Evolutionary conservation across 2,888 invertebrate species (phyloP), one percentile per base, ranked within the genome.

Genomic region (Ptilodon capucinus): DNA sequence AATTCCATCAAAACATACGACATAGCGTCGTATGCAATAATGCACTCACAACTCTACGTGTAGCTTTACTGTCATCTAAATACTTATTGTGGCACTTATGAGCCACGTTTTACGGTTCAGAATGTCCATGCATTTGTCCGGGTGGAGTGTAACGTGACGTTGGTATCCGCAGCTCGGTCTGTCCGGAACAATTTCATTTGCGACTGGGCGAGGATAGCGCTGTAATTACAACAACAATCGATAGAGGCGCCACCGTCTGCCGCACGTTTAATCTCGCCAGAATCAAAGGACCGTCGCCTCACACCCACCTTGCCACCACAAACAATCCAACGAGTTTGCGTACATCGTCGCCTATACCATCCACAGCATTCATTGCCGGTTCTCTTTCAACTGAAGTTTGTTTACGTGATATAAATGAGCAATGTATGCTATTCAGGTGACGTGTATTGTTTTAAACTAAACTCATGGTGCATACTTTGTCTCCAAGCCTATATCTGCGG

Each of bases 201-300:
- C 88, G 86, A 89, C 86, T 89, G 91, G 83, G 86, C 87, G 90
- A 90, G 86, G 80, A 91, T 86, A 88, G 87, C 87, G 88, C 82
- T 84, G 87, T 91, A 91, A 91, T 91, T 91, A 90, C 86, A 88
- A 91, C 91, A 91, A 91, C 91, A 91, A 91, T 91, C 91, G 91
- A 91, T 91, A 88, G 86, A 87, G 86, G 86, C 88, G 89, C 90
- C 89, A 88, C 91, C 90, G 91, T 90, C 90, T 86, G 90, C 87
- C 86, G 89, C 91, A 89, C 89, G 91, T 86, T 89, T 91, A 91
- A 88, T 87, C 89, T 91, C 89, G 84, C 85, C 82, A 81, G 85
- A 91, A 89, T 87, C 88, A 87, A 88, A 89, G 90, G 88, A 88
- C 86, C 82, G 84, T 82, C 86, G 83, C 87, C 86, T 85, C 87